These are phyloP conservation scores for Andrena dorsata DNA, from an alignment of 2,888 invertebrate genomes.

Conservation along the genomic window DNA sequence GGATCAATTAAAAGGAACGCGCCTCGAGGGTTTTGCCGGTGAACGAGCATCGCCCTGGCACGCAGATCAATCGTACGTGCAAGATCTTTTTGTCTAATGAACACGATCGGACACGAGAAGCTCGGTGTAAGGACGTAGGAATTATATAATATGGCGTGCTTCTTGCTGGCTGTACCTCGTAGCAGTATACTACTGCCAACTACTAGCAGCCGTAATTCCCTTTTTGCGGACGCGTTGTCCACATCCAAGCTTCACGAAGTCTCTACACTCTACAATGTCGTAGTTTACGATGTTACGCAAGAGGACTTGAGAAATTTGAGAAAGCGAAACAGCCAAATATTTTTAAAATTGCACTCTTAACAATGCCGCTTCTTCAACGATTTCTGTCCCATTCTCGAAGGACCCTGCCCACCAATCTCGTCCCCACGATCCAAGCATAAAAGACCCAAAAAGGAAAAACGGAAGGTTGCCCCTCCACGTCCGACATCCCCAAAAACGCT, in stretches of 20 bases:
- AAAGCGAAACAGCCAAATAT: no score
- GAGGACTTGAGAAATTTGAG: no score
- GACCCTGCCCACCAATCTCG: neutral
- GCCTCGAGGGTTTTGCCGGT: slow-evolving; percentile 41
- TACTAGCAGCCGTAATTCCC: slow-evolving; percentile 4
- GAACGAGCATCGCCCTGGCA: slow-evolving; percentile 15
- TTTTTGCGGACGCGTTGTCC: slow-evolving; percentile 3
- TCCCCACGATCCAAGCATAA: neutral
- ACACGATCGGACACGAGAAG: slow-evolving; percentile 33
- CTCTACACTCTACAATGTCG: no score
- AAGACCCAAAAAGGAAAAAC: neutral
- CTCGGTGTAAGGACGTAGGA: slow-evolving; percentile 32
- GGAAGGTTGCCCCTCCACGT: neutral
- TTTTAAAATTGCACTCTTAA: no score
- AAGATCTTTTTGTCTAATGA: slow-evolving; percentile 28
- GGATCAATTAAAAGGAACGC: slow-evolving; percentile 59
- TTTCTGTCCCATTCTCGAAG: no score
- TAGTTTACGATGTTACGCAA: no score
- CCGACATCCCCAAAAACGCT: slow-evolving; percentile 15
- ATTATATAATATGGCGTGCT: slow-evolving; percentile 49
- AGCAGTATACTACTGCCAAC: slow-evolving; percentile 26
- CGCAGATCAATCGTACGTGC: slow-evolving; percentile 51
- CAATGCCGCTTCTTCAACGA: no score
- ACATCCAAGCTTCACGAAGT: neutral
- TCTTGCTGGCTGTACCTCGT: slow-evolving; percentile 35